A percentile compares a stretch with the other conserved stretches of the same genome.
Conservation (phyloP, 2,113 vertebrate species). For the Sander vitreus region DNA sequence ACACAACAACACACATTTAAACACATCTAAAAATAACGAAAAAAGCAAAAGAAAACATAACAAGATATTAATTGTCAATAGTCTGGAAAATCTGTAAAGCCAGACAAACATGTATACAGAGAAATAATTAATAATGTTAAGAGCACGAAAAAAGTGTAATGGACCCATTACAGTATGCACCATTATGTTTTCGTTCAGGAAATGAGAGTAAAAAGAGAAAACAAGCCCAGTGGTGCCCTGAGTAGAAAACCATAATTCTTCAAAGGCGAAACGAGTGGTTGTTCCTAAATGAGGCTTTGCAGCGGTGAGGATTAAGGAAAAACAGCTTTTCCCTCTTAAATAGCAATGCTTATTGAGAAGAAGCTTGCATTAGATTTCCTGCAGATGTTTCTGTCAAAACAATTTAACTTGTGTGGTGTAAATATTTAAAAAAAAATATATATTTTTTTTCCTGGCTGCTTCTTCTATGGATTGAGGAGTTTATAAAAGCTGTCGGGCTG, state of each 20-base stretch:
- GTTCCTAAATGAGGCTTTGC: constrained; percentile 51
- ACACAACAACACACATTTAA: not conserved
- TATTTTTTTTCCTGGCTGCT: constrained; percentile 1
- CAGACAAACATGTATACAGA: constrained; percentile 3
- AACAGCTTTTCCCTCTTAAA: constrained; percentile 36
- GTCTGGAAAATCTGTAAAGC: not conserved
- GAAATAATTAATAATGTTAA: not conserved
- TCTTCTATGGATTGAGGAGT: constrained; percentile 1
- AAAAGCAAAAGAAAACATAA: not conserved
- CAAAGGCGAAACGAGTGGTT: constrained; percentile 37
- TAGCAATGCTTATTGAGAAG: constrained; percentile 36
- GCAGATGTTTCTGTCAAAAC: constrained; percentile 70
- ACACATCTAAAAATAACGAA: not conserved
- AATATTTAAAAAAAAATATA: constrained; percentile 32
- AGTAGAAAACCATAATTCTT: constrained; percentile 61
- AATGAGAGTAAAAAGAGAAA: constrained; percentile 39
- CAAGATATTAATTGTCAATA: not conserved
- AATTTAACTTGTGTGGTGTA: constrained; percentile 45
- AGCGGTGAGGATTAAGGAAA: constrained; percentile 19
- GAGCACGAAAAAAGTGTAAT: constrained; percentile 16
- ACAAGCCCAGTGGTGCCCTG: constrained; percentile 26
- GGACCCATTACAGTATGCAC: constrained; percentile 19
- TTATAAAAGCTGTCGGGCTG: constrained; percentile 33
- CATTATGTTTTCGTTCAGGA: constrained; percentile 37
- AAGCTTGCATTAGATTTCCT: constrained; percentile 38